phyloP scores from a whole-genome alignment of 2,797 vertebrate genomes.

The Cyclopterus lumpus region DNA sequence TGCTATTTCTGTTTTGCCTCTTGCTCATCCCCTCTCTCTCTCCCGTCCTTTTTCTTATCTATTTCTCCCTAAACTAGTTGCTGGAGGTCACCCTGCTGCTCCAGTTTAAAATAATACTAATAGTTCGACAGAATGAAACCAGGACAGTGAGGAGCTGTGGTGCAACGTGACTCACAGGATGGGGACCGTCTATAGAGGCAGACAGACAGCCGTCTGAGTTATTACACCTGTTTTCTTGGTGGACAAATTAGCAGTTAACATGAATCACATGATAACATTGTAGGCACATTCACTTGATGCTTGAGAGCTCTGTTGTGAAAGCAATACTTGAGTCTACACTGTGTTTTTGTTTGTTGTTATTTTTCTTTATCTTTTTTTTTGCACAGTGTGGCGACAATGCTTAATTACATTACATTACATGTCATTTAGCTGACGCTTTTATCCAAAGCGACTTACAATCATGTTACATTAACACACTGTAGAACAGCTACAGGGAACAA shows the following conservation, averaged over 20 bases:
- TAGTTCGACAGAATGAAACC: conserved; percentile 79
- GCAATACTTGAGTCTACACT: not conserved
- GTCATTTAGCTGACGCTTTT: too few relatives aligned
- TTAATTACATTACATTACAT: too few relatives aligned
- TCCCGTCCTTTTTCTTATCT: conserved; percentile 64
- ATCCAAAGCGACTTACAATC: too few relatives aligned
- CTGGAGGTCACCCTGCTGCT: conserved; percentile 81
- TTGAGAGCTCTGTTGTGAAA: not conserved
- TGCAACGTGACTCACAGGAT: conserved; percentile 70
- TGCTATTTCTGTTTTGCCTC: conserved; percentile 77
- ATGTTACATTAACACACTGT: too few relatives aligned
- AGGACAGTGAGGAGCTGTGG: conserved; percentile 67
- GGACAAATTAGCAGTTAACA: conserved; percentile 13
- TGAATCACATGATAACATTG: conserved; percentile 11
- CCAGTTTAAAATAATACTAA: conserved; percentile 77
- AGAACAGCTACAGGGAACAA: too few relatives aligned
- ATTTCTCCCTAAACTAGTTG: conserved; percentile 76
- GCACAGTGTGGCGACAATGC: not conserved
- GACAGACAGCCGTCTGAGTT: conserved; percentile 7
- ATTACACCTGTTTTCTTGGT: conserved; percentile 8
- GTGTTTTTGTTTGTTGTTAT: not conserved
- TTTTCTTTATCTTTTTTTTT: not conserved
- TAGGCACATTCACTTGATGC: conserved; percentile 3
- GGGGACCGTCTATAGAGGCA: conserved; percentile 31
- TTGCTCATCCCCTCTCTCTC: conserved; percentile 61